A percentile compares a stretch with the other conserved stretches of the same genome.
phyloP scores from a whole-genome alignment of 1,140 invertebrate species.

The Calliphora vicina region DNA sequence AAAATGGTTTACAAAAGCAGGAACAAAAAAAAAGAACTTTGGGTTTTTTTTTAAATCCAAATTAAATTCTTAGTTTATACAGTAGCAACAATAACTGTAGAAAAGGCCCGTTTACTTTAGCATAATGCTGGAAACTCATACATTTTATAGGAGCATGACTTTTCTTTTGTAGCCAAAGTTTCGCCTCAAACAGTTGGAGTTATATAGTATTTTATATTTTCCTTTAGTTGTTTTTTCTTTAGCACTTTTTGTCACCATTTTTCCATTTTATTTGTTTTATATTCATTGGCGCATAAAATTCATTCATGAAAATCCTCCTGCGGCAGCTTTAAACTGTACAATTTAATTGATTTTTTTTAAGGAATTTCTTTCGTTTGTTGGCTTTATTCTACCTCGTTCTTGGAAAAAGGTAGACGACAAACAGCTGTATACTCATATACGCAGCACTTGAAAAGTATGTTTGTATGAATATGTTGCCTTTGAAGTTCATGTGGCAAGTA shows the following conservation, averaged over 20 bases:
- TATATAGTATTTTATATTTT: background rate
- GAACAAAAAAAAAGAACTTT: background rate
- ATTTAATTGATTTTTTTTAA: constrained; percentile 29
- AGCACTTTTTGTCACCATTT: constrained; percentile 7
- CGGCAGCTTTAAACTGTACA: constrained; percentile 27
- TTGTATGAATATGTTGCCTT: no score
- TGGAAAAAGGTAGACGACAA: background rate
- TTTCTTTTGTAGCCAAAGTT: no score
- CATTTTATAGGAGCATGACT: background rate
- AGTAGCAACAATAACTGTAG: background rate
- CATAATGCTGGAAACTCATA: constrained; percentile 4
- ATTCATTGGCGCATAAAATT: constrained; percentile 33
- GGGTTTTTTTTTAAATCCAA: constrained; percentile 24
- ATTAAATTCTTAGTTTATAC: constrained; percentile 23
- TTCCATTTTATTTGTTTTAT: constrained; percentile 24
- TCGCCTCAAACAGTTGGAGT: background rate
- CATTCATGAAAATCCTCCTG: constrained; percentile 32
- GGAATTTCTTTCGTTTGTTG: background rate
- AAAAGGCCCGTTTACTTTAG: background rate
- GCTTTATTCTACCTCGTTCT: background rate
- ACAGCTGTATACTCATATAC: background rate
- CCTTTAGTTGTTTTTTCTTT: background rate
- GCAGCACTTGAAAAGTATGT: background rate
- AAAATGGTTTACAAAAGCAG: background rate
- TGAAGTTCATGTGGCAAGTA: no score